Conservation (phyloP, 2,888 invertebrate species). For the Orgyia antiqua region DNA sequence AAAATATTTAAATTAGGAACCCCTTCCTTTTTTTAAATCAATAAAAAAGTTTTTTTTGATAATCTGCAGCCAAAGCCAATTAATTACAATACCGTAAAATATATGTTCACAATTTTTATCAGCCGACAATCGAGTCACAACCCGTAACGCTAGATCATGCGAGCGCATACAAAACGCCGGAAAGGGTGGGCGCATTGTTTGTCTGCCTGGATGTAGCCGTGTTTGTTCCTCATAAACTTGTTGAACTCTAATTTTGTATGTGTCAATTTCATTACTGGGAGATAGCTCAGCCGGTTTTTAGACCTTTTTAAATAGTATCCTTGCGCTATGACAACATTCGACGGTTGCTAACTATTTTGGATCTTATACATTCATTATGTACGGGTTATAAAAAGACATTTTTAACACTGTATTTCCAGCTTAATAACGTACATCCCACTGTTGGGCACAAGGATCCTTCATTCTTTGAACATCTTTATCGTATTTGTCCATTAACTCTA, state of each 20-base stretch:
- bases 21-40: no score
- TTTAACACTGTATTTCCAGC: no score
- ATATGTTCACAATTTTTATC: constrained; percentile 15
- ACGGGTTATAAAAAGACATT: no score
- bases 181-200: constrained; percentile 31
- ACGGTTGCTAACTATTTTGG: no score
- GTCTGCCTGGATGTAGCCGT: constrained; percentile 19
- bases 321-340: no score
- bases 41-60: no score
- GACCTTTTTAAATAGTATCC: constrained; percentile 1
- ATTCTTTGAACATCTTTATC: no score
- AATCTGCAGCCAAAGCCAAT: constrained; percentile 3
- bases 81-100: constrained; percentile 12
- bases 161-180: constrained; percentile 22
- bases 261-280: constrained; percentile 18
- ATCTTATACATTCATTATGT: no score
- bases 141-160: constrained; percentile 3
- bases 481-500: no score
- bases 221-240: constrained; percentile 29
- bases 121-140: constrained; percentile 19
- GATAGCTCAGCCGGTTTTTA: constrained; percentile 5
- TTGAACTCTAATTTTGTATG: constrained; percentile 18
- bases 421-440: no score
- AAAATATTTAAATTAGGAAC: no score
- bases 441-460: no score